These are phyloP conservation scores for Pimpla rufipes DNA, from an alignment of 2,888 invertebrate species.

Conservation along the genomic window DNA sequence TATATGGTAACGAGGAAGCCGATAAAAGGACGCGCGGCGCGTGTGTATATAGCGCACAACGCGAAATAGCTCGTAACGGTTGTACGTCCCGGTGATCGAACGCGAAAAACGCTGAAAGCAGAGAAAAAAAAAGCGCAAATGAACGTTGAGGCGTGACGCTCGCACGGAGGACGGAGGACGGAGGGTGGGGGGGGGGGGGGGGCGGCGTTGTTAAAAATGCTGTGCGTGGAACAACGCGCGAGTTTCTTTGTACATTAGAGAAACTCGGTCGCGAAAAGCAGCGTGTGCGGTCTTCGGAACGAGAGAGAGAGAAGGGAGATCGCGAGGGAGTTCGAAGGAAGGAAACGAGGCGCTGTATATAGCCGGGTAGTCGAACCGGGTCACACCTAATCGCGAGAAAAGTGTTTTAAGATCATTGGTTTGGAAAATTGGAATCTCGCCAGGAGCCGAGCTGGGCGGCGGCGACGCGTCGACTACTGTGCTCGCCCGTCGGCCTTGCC, in stretches of 20 bases:
- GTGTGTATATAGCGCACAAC: not conserved
- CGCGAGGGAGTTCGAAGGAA: slow-evolving; percentile 6
- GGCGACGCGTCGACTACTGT: slow-evolving; percentile 5
- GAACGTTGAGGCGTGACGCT: slow-evolving; percentile 13
- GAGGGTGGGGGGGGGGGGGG: too few species aligned
- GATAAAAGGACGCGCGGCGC: not conserved
- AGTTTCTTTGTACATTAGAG: slow-evolving; percentile 38
- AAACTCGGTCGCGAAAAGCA: slow-evolving; percentile 61
- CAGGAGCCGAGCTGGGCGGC: slow-evolving; percentile 46
- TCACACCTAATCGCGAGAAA: slow-evolving; percentile 71
- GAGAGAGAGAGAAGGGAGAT: too few species aligned
- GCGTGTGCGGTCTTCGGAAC: slow-evolving; percentile 54
- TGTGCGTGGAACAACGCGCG: not conserved
- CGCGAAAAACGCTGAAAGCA: not conserved
- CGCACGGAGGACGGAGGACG: not conserved
- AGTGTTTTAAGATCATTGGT: slow-evolving; percentile 72
- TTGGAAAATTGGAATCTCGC: slow-evolving; percentile 72
- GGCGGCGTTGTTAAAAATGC: slow-evolving; percentile 1
- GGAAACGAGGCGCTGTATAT: slow-evolving; percentile 5
- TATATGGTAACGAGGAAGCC: not conserved
- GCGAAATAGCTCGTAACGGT: not conserved
- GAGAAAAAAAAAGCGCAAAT: not conserved
- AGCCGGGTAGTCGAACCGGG: slow-evolving; percentile 55
- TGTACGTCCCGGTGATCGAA: not conserved
- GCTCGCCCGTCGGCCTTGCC: slow-evolving; percentile 60